These are phyloP conservation scores for Nettapus auritus DNA, from an alignment of 2,113 vertebrate genomes.

Conservation along the genomic window DNA sequence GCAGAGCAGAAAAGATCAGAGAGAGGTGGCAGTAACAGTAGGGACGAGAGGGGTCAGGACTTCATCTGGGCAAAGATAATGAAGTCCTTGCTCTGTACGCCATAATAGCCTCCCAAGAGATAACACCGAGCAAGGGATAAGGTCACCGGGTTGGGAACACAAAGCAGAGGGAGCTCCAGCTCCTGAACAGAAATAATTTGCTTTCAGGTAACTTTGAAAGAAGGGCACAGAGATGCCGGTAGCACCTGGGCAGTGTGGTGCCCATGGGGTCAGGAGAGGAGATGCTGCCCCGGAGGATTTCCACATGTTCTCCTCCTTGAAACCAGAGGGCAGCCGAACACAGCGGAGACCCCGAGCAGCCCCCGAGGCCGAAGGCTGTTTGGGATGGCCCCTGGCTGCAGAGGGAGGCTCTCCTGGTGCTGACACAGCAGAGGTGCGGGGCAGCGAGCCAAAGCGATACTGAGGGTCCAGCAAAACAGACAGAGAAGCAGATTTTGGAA, in stretches of 20 bases:
- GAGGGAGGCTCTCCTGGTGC: background rate
- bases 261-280: fast-evolving
- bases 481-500: constrained; percentile 2
- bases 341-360: background rate
- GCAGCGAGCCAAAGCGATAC: constrained; percentile 27
- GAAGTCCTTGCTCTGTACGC: background rate
- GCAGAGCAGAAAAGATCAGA: background rate
- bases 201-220: background rate
- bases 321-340: background rate
- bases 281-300: background rate
- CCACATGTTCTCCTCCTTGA: background rate
- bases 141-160: background rate
- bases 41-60: background rate
- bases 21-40: background rate
- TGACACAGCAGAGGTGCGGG: constrained; percentile 6
- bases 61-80: background rate
- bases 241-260: fast-evolving
- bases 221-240: background rate
- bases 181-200: background rate
- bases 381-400: background rate
- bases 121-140: background rate
- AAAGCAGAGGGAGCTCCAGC: background rate
- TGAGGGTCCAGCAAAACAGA: constrained; percentile 15
- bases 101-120: background rate
- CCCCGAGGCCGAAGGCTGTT: fast-evolving